Evolutionary conservation across 2,888 invertebrate species (phyloP).

Genomic region (Dolichomitus sp.): DNA sequence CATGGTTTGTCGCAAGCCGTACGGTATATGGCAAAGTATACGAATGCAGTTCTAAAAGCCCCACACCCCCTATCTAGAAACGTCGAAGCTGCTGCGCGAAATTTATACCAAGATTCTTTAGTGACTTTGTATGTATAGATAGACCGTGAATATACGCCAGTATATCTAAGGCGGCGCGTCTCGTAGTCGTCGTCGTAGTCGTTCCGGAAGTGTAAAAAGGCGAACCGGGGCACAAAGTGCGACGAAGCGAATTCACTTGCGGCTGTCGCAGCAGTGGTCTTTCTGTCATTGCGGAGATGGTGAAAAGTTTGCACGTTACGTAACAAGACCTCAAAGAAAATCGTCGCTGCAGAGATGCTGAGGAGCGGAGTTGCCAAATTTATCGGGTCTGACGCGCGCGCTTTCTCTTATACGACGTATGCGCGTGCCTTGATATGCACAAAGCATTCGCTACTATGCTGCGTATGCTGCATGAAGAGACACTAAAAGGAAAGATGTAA

Average conservation of each 20-base stretch:
- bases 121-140: slow-evolving; percentile 6
- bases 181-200: slow-evolving; percentile 1
- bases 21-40: slow-evolving; percentile 1
- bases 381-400: slow-evolving; percentile 45
- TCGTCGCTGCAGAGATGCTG: background rate
- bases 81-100: slow-evolving; percentile 29
- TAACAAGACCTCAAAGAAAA: slow-evolving; percentile 46
- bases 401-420: background rate
- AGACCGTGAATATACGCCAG: background rate
- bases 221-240: slow-evolving; percentile 24
- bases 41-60: slow-evolving; percentile 17
- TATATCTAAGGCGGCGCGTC: background rate
- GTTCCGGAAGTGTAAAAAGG: slow-evolving; percentile 23
- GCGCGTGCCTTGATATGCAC: slow-evolving; percentile 35
- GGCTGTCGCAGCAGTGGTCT: slow-evolving; percentile 6
- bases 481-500: slow-evolving; percentile 2
- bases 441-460: background rate
- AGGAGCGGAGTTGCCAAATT: slow-evolving; percentile 40
- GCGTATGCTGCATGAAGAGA: background rate
- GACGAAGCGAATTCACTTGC: slow-evolving; percentile 44
- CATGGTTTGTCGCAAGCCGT: slow-evolving; percentile 44
- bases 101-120: slow-evolving; percentile 41
- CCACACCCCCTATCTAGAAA: slow-evolving; percentile 6
- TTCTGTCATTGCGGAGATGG: slow-evolving; percentile 3
- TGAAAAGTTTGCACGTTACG: slow-evolving; percentile 28